Evolutionary conservation across 2,113 vertebrate species (phyloP), one percentile per base, ranked within the genome.

Genomic region (Phalacrocorax carbo): DNA sequence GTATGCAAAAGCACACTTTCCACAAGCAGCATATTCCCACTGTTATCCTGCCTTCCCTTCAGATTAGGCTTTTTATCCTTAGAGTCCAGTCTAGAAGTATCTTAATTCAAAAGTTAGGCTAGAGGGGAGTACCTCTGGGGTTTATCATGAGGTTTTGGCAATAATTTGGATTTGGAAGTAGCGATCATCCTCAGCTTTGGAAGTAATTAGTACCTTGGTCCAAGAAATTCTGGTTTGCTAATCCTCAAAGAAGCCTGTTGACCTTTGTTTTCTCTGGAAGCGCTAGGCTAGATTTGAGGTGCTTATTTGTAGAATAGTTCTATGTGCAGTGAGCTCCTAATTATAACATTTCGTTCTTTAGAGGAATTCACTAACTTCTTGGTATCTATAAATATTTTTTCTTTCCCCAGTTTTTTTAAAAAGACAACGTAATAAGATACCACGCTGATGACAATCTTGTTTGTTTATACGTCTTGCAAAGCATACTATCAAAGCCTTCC

Each of bases 211-310:
- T 80, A 85, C 54, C 54, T 66, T 38, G 32, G 83, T 91, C 94
- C 95, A 94, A 96, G 88, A 97, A 96, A 95, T 93, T 92, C 94
- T 89, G 77, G 86, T 61, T 94, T 94, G 81, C 78, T 96, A 97
- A 93, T 90, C 78, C 87, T 94, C 94, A 95, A 89, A 94, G 88
- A 27, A 96, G 88, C 54, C 81, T 76, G 69, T n/a, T 87, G 95
- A 89, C 77, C 91, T 90, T 80, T 96, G 83, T 95, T 96, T 97
- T 96, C 91, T 94, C 91, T 96, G 94, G 91, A 97, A 96, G 73
- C 79, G 82, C 62, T 58, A 49, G 66, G 54, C 84, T 90, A 90
- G 70, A 94, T 95, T 91, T 94, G 91, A 94, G 87, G 66, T 94
- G 96, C 89, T 97, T 97, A 96, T 96, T 93, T 95, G 96, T 82